Base-by-base conservation (phyloP, 2,797 vertebrate genomes). In the Pipistrellus pipistrellus region DNA sequence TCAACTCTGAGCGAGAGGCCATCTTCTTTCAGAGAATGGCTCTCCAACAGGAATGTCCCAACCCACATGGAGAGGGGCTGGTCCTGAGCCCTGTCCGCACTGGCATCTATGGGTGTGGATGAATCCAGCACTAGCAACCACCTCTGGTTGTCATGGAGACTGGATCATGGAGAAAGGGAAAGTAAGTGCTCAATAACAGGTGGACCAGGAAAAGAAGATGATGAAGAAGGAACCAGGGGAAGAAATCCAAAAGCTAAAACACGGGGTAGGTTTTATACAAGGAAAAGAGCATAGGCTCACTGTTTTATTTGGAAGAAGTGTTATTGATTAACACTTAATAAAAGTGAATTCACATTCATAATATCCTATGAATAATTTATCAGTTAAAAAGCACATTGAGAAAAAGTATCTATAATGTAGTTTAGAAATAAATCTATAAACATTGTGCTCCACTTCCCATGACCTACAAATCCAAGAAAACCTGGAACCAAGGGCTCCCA, bases 151-250 rank as follows among this genome's bases (percentile, higher is more conserved):
- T 98, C 98, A 98, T 98, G 98, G 97, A 97, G 98, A 98, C 97
- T 96, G 96, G 98, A 98, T 98, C 98, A 98, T 97, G 97, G 96
- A 98, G 97, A 97, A 98, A 96, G 98, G 97, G 98, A 98, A 93
- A 96, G 96, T 97, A 97, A 97, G 97, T 98, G 97, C 94, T 98
- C 98, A 98, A 98, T 98, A 98, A 98, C 98, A 96, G 98, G 99
- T 98, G 98, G 98, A 98, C 98, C 98, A 98, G 98, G 98, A 98
- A 98, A 98, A 97, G 98, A 98, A 97, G 98, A 98, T 98, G 98
- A 98, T 98, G 98, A 98, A 98, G 98, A 98, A 99, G 98, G 97
- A 98, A 98, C 97, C 98, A 97, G 81, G 80, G 72, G 83, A 90
- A 92, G 48, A 96, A 97, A 97, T 98, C 69, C 96, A 97, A 98